phyloP scores from a whole-genome alignment of 2,888 invertebrate genomes.

The Podotricha telesiphe region DNA sequence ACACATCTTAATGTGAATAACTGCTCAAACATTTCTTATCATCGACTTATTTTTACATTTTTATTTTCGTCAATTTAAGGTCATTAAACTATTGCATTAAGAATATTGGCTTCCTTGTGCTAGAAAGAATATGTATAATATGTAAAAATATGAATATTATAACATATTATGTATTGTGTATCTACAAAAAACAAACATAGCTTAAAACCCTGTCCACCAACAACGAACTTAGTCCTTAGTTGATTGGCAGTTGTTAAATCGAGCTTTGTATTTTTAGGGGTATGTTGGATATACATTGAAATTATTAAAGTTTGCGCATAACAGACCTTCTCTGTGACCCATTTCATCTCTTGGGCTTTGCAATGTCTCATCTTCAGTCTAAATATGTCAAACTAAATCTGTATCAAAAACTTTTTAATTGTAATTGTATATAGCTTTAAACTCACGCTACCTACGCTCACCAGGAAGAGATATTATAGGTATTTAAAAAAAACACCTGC shows the following conservation, averaged over 20 bases:
- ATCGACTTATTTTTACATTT: background rate
- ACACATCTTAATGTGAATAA: constrained; percentile 52
- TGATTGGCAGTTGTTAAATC: constrained; percentile 19
- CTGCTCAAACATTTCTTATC: constrained; percentile 53
- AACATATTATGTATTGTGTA: background rate
- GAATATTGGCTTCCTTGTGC: too few species aligned
- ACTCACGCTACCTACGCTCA: background rate
- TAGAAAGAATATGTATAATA: background rate
- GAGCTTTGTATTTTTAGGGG: constrained; percentile 16
- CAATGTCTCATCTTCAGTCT: constrained; percentile 8
- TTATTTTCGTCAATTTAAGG: background rate
- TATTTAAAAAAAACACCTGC: constrained; percentile 21
- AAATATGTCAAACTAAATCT: constrained; percentile 12
- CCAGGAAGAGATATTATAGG: background rate
- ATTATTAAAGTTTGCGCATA: constrained; percentile 17
- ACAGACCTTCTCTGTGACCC: constrained; percentile 21
- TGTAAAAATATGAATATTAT: background rate
- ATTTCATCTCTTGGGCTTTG: constrained; percentile 24
- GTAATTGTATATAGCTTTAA: background rate
- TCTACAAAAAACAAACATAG: background rate
- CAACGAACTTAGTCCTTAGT: background rate
- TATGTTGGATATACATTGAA: constrained; percentile 9
- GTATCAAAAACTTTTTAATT: background rate
- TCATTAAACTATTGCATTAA: background rate
- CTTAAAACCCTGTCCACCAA: background rate